These are phyloP conservation scores for Gandaritis pyraliata DNA, from an alignment of 2,888 invertebrate species.

Conservation along the genomic window DNA sequence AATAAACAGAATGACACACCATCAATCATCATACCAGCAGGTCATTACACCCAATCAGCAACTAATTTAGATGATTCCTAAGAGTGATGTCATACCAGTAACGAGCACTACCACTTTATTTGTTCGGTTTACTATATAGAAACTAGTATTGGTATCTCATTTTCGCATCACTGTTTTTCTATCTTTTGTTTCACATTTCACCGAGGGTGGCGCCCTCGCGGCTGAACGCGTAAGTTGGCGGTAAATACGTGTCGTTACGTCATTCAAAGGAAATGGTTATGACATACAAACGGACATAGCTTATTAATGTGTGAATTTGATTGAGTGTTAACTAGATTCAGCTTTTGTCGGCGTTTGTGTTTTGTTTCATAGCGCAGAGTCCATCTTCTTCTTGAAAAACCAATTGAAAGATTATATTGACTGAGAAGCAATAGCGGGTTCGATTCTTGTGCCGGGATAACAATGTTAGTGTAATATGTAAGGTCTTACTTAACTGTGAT, in stretches of 20 bases:
- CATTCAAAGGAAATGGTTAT: slow-evolving; percentile 56
- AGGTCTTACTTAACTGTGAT: too few relatives aligned
- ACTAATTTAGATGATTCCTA: slow-evolving; percentile 20
- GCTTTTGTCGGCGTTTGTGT: slow-evolving; percentile 7
- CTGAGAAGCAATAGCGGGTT: too few relatives aligned
- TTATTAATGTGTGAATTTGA: slow-evolving; percentile 45
- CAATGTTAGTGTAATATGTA: too few relatives aligned
- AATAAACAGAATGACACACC: not conserved
- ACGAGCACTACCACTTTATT: not conserved
- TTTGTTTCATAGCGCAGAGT: not conserved
- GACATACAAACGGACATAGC: slow-evolving; percentile 41
- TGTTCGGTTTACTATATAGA: not conserved
- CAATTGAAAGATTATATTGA: too few relatives aligned
- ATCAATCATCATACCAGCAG: slow-evolving; percentile 7
- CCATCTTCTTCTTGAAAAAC: too few relatives aligned
- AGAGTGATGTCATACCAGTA: slow-evolving; percentile 22
- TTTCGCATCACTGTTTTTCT: not conserved
- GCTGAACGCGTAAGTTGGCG: not conserved
- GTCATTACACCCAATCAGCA: slow-evolving; percentile 27
- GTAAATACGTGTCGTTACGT: slow-evolving; percentile 12
- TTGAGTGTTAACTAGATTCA: slow-evolving; percentile 2
- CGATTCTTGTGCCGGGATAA: too few relatives aligned
- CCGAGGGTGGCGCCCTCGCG: not conserved
- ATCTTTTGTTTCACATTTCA: not conserved
- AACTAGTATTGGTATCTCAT: not conserved